These are phyloP conservation scores for Diplosoma virens DNA, from an alignment of 23 tunicate genomes.

Conservation along the genomic window DNA sequence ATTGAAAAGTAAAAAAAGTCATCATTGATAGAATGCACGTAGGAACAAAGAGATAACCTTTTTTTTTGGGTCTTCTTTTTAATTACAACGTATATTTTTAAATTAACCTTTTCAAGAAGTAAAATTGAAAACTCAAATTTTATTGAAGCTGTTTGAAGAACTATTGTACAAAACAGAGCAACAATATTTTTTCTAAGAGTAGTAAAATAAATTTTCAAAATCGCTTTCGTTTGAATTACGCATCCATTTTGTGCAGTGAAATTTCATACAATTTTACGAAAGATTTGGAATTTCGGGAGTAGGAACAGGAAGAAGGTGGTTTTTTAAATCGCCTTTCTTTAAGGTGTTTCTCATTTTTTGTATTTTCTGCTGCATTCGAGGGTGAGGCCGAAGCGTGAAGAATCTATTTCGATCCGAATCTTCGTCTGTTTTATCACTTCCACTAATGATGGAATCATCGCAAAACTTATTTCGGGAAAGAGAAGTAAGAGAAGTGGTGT, in stretches of 20 bases:
- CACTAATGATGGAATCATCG: background rate
- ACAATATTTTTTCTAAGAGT: no score
- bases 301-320: conserved; percentile 64
- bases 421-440: background rate
- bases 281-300: conserved; percentile 63
- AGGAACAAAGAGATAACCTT: no score
- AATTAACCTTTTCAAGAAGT: no score
- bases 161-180: no score
- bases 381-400: conserved; percentile 65
- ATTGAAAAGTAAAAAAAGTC: no score
- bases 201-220: no score
- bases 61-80: no score
- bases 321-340: conserved; percentile 42
- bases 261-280: background rate
- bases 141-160: no score
- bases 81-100: no score
- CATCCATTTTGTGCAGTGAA: background rate
- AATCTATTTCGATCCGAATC: conserved; percentile 7
- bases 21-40: no score
- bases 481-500: background rate
- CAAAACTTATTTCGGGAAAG: background rate
- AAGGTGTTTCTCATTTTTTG: conserved; percentile 54
- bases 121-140: no score
- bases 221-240: no score
- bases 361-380: conserved; percentile 68